Evolutionary conservation across 1,140 invertebrate genomes (phyloP), one percentile per base, ranked within the genome.

Genomic region (Drosophila melanogaster): DNA sequence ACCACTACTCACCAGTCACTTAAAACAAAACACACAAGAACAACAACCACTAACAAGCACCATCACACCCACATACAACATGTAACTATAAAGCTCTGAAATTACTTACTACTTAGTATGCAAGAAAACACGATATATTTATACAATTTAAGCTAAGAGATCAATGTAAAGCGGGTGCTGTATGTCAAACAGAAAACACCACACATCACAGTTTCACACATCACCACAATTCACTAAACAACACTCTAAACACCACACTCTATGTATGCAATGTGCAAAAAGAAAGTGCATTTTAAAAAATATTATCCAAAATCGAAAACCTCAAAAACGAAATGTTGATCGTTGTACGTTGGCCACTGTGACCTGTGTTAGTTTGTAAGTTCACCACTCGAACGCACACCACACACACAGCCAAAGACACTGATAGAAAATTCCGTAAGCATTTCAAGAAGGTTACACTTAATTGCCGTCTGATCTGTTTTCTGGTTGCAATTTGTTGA

Each of bases 261-360:
- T 38, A 38, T 79, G 80, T 79, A 79, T 83, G 80, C 80, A 83
- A 81, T 83, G 80, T 81, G 81, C 81, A 85, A 85, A 77, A 64
- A 49, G 59, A 38, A 55, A 65, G 44, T 50, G 19, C 64, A 62
- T 43, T 67, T 35, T 14, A 4, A 19, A 19, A 54, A 57, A 57
- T 46, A 37, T 60, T 11, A 47, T 46, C 49, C 49, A 47, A 47
- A 75, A 72, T 44, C 30, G 11, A 58, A 47, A 41, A 53, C 37
- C 38, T 30, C 7, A 24, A 64, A 43, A 62, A 15, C 15, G 49
- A 59, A 66, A 62, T 79, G 66, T 53, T 79, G 62, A 75, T 61
- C 83, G 80, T 83, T 84, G 77, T 85, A 77, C 65, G 41, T 70
- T 65, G 11, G 30, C 37, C 56, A 59, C 46, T 41, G 41, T 44